Conservation (phyloP, 2,888 invertebrate genomes). For the Aspidiotus rigidus region DNA sequence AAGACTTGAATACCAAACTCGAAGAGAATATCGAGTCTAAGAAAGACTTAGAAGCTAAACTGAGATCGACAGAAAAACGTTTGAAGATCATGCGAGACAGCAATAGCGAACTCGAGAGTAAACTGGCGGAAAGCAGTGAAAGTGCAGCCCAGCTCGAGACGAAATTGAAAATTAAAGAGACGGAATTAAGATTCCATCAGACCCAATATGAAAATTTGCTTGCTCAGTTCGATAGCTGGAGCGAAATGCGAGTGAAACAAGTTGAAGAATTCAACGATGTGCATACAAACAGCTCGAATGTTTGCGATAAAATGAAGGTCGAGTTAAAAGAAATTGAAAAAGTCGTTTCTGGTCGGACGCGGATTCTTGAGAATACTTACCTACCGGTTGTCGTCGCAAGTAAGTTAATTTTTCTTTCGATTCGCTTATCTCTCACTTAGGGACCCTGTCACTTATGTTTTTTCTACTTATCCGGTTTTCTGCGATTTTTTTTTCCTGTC, state of each 20-base stretch:
- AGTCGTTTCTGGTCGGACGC: conserved; percentile 11
- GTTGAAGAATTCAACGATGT: conserved; percentile 22
- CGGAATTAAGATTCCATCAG: background rate
- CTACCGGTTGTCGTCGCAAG: background rate
- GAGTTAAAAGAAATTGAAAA: conserved; percentile 19
- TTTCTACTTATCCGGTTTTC: too few relatives aligned
- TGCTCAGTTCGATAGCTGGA: conserved; percentile 14
- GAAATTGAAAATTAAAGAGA: conserved; percentile 13
- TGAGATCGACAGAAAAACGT: background rate
- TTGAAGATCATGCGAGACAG: conserved; percentile 7
- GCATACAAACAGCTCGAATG: conserved; percentile 13
- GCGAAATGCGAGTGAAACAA: conserved; percentile 12
- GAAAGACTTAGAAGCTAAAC: conserved; percentile 16
- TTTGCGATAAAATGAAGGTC: conserved; percentile 20
- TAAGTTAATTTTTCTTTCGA: background rate
- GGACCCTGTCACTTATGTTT: too few relatives aligned
- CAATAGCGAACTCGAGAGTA: conserved; percentile 17
- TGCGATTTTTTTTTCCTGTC: too few relatives aligned
- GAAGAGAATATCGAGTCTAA: conserved; percentile 8
- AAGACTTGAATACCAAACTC: conserved; percentile 6
- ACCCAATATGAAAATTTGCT: conserved; percentile 18
- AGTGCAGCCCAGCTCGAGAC: background rate
- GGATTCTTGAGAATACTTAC: conserved; percentile 23
- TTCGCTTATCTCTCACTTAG: background rate
- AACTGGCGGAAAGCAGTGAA: conserved; percentile 25